Conservation (phyloP, 1,140 invertebrate genomes). For the Meteorus sp. region DNA sequence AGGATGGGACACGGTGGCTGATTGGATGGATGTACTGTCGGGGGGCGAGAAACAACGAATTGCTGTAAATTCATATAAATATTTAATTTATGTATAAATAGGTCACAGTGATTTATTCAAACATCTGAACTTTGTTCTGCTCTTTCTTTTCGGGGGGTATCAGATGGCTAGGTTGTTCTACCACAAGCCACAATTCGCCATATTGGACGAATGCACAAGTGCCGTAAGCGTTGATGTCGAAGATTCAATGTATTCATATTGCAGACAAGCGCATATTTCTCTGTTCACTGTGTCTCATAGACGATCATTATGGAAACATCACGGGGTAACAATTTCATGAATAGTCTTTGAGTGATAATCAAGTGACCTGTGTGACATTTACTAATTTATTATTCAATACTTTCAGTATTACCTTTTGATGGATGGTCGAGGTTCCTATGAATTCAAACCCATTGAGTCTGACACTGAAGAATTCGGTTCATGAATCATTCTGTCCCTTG, state of each 20-base stretch:
- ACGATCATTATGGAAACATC: constrained; percentile 94
- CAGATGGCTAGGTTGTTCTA: constrained; percentile 97
- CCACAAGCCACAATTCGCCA: constrained; percentile 96
- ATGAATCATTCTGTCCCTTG: constrained; percentile 59
- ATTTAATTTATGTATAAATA: no score
- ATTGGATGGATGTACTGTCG: constrained; percentile 98
- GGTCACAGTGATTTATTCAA: not conserved
- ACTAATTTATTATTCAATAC: constrained; percentile 37
- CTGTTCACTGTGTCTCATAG: constrained; percentile 97
- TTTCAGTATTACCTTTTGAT: constrained; percentile 84
- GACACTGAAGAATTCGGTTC: constrained; percentile 92
- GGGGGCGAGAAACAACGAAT: constrained; percentile 98
- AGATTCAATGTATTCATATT: constrained; percentile 95
- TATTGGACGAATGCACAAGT: constrained; percentile 97
- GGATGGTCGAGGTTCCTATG: constrained; percentile 88
- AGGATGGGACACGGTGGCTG: constrained; percentile 89
- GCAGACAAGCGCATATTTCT: constrained; percentile 85
- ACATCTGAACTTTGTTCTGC: constrained; percentile 5
- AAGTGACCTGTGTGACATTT: no score
- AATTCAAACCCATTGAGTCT: constrained; percentile 83
- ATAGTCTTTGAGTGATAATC: no score
- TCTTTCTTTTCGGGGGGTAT: constrained; percentile 32
- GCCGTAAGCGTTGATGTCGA: constrained; percentile 98
- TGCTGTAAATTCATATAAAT: constrained; percentile 71
- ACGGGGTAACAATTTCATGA: constrained; percentile 67